Base-by-base conservation (phyloP, 2,797 vertebrate species). In the Pangasius sanitwongsei region DNA sequence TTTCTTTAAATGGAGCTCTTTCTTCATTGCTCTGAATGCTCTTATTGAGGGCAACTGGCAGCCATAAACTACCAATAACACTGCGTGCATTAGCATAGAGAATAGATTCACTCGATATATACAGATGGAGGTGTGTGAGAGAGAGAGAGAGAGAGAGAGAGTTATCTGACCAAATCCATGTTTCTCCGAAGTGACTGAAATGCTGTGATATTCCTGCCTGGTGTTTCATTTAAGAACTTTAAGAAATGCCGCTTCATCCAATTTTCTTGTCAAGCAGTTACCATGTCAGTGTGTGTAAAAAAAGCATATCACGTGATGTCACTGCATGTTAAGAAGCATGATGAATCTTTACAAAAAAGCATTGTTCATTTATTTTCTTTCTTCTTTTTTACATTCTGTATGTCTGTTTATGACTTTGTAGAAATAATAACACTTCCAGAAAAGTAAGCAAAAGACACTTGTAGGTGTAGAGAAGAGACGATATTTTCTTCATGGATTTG, bases 51-150 rank as follows among this genome's bases (percentile, higher is more conserved):
- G 88, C 75, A 77, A 90, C 67, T 34, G 81, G 88, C 75, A 87
- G 50, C 86, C 88, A 90, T 25, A 92, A 92, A 91, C 87, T 67
- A 89, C 87, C 88, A 89, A 91, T 89, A 91, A 91, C 90, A 91
- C 85, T 90, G 90, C 28, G 85, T 28, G 80, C 86, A 77, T 91
- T 90, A 91, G 83, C 90, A 91, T 91, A 92, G 91, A 92, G 90
- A 91, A 91, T 89, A 92, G 84, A 92, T 93, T 92, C 89, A 28
- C 87, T 91, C 86, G 92, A 88, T 92, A 92, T 61, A 67, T 85
- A 81, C 88, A 55, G 31, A 87, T 59, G 82, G 65, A 89, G 75
- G 86, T 81, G 82, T 81, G 69, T 4, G 53, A 11, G 50, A 0
- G 77, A 18, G 20, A 18, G 93, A 94, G 89, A 91, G 88, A 88